These are phyloP conservation scores for Diplodus sargus DNA, from an alignment of 2,797 vertebrate genomes.

Conservation along the genomic window DNA sequence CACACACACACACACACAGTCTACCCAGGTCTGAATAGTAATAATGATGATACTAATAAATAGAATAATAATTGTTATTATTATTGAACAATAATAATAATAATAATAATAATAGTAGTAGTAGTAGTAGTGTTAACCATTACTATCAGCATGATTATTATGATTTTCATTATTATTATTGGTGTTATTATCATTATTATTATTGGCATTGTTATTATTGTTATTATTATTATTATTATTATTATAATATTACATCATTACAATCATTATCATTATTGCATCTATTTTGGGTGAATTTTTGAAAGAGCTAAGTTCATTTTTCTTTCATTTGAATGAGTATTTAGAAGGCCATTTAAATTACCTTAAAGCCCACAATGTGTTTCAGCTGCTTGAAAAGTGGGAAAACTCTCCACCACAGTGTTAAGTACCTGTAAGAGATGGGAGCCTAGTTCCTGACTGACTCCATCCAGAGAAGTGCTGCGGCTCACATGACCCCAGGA, in stretches of 20 bases:
- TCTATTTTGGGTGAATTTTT: not conserved
- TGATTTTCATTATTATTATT: too few relatives aligned
- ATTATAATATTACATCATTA: too few relatives aligned
- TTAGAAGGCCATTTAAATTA: not conserved
- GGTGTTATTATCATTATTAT: too few relatives aligned
- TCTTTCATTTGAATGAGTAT: not conserved
- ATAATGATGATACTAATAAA: not conserved
- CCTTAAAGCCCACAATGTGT: not conserved
- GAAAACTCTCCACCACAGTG: not conserved
- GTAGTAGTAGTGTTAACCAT: not conserved
- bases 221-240: too few relatives aligned
- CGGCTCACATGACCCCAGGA: constrained; percentile 97
- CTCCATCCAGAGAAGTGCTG: constrained; percentile 91
- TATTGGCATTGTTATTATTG: too few relatives aligned
- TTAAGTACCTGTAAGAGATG: constrained; percentile 94
- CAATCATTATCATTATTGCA: not conserved
- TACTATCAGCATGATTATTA: too few relatives aligned
- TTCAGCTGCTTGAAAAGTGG: not conserved
- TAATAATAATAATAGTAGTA: not conserved
- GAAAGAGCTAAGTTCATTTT: constrained; percentile 1
- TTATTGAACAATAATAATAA: too few relatives aligned
- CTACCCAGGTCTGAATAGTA: constrained; percentile 8
- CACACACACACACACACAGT: constrained; percentile 26
- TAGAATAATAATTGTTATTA: too few relatives aligned
- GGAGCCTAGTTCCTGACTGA: constrained; percentile 93